Evolutionary conservation across 2,888 invertebrate species (phyloP).

Genomic region (Ectemnius continuus): DNA sequence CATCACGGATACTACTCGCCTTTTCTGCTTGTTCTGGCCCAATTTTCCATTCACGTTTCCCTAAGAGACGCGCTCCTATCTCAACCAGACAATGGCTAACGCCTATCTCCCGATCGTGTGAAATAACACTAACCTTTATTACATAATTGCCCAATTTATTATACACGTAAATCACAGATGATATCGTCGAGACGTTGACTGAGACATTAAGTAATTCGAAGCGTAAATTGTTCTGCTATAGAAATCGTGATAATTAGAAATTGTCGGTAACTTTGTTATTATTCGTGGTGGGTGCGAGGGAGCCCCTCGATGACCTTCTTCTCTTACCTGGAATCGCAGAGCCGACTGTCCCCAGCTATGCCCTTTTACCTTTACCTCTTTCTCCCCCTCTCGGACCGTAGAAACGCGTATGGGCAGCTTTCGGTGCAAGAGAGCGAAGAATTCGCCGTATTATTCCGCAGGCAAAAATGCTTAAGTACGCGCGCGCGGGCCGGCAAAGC

Average conservation of each 20-base stretch:
- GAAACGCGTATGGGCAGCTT: constrained; percentile 3
- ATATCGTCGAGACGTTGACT: no score
- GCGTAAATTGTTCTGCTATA: constrained; percentile 2
- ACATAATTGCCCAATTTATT: no score
- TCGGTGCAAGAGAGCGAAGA: constrained; percentile 27
- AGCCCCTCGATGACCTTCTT: constrained; percentile 36
- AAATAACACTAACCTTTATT: no score
- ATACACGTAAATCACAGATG: no score
- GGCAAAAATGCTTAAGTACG: constrained; percentile 43
- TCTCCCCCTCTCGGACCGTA: constrained; percentile 10
- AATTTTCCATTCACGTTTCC: no score
- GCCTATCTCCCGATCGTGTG: no score
- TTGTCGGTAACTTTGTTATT: constrained; percentile 31
- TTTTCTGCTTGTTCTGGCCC: not conserved
- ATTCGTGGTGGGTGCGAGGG: constrained; percentile 35
- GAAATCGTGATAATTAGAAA: constrained; percentile 20
- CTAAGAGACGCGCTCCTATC: no score
- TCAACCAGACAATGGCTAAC: no score
- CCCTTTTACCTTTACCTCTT: constrained; percentile 36
- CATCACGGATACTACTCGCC: not conserved
- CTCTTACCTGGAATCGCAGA: constrained; percentile 52
- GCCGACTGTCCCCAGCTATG: constrained; percentile 32
- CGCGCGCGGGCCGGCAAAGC: constrained; percentile 27
- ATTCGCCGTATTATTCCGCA: constrained; percentile 46
- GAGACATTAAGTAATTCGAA: not conserved